Evolutionary conservation across 2,888 invertebrate genomes (phyloP).

Genomic region (Aleiodes leptofemur): DNA sequence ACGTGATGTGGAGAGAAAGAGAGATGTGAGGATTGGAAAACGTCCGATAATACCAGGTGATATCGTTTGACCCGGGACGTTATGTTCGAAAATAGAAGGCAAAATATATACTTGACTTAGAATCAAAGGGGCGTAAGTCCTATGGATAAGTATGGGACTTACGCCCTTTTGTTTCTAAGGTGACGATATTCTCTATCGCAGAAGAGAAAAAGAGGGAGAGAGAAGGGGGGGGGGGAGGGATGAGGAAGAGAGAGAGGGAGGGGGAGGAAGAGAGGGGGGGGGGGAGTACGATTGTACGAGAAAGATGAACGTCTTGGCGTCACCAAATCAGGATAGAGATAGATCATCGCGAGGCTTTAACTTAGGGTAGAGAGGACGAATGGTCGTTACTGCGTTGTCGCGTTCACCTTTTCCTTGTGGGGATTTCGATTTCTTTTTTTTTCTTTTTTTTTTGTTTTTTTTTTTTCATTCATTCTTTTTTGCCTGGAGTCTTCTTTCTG

Average conservation of each 20-base stretch:
- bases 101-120: background rate
- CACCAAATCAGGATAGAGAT: slow-evolving; percentile 47
- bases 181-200: background rate
- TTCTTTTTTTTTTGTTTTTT: slow-evolving; percentile 14
- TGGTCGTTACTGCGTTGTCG: slow-evolving; percentile 39
- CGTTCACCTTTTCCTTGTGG: slow-evolving; percentile 30
- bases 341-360: slow-evolving; percentile 47
- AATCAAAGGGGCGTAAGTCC: no score
- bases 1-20: slow-evolving; percentile 1
- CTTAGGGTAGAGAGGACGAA: slow-evolving; percentile 7
- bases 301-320: slow-evolving; percentile 38
- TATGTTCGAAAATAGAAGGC: slow-evolving; percentile 15
- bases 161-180: no score
- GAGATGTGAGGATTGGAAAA: slow-evolving; percentile 28
- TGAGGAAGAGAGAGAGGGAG: no score
- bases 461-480: background rate
- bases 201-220: no score
- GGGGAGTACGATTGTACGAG: background rate
- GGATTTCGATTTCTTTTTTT: slow-evolving; percentile 4
- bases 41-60: slow-evolving; percentile 34
- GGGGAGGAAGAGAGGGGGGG: background rate
- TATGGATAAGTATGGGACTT: no score
- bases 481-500: background rate
- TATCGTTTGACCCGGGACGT: slow-evolving; percentile 25
- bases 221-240: no score